These are phyloP conservation scores for Sebastes hubbsi DNA, from an alignment of 2,797 vertebrate genomes.

Conservation along the genomic window DNA sequence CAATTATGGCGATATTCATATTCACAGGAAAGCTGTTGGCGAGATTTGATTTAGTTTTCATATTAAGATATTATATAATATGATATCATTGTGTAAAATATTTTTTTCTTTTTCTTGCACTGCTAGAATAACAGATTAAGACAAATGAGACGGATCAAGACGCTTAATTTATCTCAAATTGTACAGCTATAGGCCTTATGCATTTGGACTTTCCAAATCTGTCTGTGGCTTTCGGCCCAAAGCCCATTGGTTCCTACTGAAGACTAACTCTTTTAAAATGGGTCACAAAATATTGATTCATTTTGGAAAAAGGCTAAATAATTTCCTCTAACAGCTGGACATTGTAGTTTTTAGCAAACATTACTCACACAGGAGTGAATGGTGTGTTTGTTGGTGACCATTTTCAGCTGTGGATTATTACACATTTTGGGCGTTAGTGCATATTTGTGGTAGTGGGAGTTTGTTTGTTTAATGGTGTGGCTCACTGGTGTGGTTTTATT, in stretches of 20 bases:
- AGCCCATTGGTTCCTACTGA: neutral
- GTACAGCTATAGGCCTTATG: accelerated
- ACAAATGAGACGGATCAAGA: neutral
- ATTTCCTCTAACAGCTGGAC: neutral
- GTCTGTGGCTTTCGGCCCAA: neutral
- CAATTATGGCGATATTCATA: neutral
- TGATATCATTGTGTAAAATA: neutral
- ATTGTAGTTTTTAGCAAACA: neutral
- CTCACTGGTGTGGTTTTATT: neutral
- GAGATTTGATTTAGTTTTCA: neutral
- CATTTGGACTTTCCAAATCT: neutral
- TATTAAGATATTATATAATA: neutral
- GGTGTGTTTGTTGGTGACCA: neutral
- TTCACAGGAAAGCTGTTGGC: neutral
- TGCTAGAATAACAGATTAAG: neutral
- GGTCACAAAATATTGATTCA: neutral
- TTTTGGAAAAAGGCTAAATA: neutral
- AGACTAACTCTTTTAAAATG: neutral
- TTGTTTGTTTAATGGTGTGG: neutral
- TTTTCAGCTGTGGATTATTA: neutral
- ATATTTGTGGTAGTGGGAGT: neutral
- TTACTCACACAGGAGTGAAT: neutral
- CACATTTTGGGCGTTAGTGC: neutral
- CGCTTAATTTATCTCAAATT: neutral
- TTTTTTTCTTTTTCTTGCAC: neutral